phyloP scores from a whole-genome alignment of 1,140 invertebrate genomes.

The Nebria ingens region DNA sequence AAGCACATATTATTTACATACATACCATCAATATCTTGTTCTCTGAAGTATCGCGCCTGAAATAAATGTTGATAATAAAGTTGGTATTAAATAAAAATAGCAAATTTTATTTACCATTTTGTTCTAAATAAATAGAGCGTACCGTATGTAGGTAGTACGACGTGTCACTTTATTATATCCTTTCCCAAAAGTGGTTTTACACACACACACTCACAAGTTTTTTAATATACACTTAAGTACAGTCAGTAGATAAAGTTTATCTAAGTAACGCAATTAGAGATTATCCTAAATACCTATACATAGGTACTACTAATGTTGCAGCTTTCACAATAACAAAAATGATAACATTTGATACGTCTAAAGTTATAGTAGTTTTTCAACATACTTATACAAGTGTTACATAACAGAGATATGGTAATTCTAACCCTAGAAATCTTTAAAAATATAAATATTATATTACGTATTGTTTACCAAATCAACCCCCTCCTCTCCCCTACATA shows the following conservation, averaged over 20 bases:
- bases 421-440: background rate
- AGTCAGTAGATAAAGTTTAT: background rate
- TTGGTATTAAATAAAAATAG: background rate
- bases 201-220: no score
- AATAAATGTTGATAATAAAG: conserved; percentile 24
- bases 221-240: background rate
- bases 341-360: no score
- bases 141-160: no score
- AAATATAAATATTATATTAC: background rate
- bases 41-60: conserved; percentile 70
- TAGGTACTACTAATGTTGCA: no score
- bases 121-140: background rate
- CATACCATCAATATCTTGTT: conserved; percentile 75
- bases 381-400: no score
- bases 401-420: background rate
- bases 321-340: background rate
- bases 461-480: background rate
- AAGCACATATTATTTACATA: conserved; percentile 11
- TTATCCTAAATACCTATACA: background rate
- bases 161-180: no score
- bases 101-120: background rate
- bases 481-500: no score
- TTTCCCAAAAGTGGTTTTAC: no score
- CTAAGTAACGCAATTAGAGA: background rate
- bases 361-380: no score